These are phyloP conservation scores for Poeciliopsis prolifica DNA, from an alignment of 2,113 vertebrate genomes.

Conservation along the genomic window DNA sequence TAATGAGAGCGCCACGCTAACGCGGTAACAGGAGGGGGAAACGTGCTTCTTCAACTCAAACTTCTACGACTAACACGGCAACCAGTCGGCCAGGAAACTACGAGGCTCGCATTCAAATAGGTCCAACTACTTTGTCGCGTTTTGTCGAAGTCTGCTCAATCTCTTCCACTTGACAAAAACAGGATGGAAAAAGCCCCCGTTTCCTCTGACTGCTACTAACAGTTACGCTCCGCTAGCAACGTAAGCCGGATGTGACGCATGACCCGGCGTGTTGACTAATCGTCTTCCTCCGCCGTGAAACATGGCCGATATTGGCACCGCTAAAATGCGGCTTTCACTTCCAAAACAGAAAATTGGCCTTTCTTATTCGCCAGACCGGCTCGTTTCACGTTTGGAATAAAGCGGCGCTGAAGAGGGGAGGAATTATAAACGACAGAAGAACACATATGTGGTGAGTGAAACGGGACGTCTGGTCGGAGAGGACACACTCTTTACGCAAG, in stretches of 20 bases:
- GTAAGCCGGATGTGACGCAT: constrained; percentile 58
- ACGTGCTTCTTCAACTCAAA: constrained; percentile 51
- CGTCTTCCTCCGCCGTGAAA: constrained; percentile 49
- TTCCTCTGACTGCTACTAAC: constrained; percentile 30
- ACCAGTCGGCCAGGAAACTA: rapidly evolving
- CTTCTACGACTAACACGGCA: constrained; percentile 2
- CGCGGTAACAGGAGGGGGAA: constrained; percentile 43
- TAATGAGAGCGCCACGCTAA: constrained; percentile 9
- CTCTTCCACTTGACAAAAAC: neutral
- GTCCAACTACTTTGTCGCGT: neutral
- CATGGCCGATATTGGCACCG: constrained; percentile 77
- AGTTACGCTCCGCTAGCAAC: constrained; percentile 15
- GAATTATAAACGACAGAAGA: constrained; percentile 37
- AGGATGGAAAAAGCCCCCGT: neutral
- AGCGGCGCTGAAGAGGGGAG: constrained; percentile 8
- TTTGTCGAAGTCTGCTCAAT: neutral
- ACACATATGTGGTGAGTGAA: constrained; percentile 50
- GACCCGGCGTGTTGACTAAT: constrained; percentile 20
- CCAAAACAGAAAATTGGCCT: constrained; percentile 71
- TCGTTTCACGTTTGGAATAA: constrained; percentile 65
- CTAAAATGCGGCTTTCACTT: constrained; percentile 71
- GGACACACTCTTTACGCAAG: constrained; percentile 61
- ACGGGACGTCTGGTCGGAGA: neutral
- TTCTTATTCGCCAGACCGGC: constrained; percentile 70
- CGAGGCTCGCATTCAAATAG: neutral